A percentile compares a stretch with the other conserved stretches of the same genome.
Conservation (phyloP, 2,113 vertebrate genomes). For the Dipodomys merriami region DNA sequence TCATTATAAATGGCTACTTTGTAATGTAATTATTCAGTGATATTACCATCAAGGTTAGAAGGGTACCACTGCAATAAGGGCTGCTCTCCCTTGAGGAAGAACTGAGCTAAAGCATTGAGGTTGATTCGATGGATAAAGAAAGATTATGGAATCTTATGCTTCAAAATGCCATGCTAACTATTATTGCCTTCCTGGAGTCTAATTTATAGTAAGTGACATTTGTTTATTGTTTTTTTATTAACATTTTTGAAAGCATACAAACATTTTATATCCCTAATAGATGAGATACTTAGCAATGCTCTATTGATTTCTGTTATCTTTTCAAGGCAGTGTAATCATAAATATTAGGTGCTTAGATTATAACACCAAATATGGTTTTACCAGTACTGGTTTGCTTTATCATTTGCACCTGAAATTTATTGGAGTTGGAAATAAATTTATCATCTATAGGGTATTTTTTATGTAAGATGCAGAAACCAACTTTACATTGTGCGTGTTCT, state of each 20-base stretch:
- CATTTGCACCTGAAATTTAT: conserved; percentile 63
- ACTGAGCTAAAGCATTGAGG: not conserved
- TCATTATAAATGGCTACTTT: conserved; percentile 67
- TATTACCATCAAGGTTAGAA: conserved; percentile 61
- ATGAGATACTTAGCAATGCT: conserved; percentile 54
- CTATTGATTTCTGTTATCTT: conserved; percentile 68
- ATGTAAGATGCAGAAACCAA: not conserved
- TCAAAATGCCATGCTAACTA: conserved; percentile 32
- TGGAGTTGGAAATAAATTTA: conserved; percentile 61
- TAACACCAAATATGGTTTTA: conserved; percentile 36
- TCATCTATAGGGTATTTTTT: not conserved
- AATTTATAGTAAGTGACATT: conserved; percentile 53
- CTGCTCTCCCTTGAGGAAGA: not conserved
- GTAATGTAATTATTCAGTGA: conserved; percentile 61
- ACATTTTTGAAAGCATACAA: conserved; percentile 69
- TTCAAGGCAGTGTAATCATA: conserved; percentile 66
- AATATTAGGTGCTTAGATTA: conserved; percentile 60
- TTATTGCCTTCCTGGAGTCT: not conserved
- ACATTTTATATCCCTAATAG: conserved; percentile 56
- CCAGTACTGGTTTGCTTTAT: not conserved
- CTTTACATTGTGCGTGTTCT: conserved; percentile 40
- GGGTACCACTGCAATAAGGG: not conserved
- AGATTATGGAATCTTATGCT: conserved; percentile 10
- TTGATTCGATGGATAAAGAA: conserved; percentile 40
- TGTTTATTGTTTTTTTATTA: conserved; percentile 70